Percentiles rank a stretch among this genome's conserved stretches.
phyloP scores from a whole-genome alignment of 1,140 invertebrate genomes.

The Uloborus diversus region DNA sequence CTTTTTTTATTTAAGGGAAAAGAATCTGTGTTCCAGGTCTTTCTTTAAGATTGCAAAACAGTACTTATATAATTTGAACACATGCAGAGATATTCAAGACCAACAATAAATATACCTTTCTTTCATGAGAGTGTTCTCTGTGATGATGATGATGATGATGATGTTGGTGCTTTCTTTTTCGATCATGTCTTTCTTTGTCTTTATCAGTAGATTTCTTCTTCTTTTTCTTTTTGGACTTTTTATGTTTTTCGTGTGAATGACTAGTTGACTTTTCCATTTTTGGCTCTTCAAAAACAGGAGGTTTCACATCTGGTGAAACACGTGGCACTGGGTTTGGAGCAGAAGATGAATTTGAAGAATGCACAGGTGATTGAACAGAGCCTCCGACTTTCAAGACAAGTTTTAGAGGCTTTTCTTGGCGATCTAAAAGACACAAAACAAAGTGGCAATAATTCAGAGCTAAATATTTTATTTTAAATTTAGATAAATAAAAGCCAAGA shows the following conservation, averaged over 20 bases:
- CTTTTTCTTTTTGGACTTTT: constrained; percentile 72
- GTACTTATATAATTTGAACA: too few species aligned
- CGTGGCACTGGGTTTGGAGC: constrained; percentile 28
- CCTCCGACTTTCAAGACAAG: constrained; percentile 84
- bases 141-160: constrained; percentile 66
- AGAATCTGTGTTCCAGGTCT: too few species aligned
- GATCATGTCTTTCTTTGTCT: constrained; percentile 73
- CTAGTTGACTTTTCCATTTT: constrained; percentile 20
- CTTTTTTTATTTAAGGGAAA: too few species aligned
- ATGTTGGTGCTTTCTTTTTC: constrained; percentile 75
- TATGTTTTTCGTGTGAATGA: constrained; percentile 57
- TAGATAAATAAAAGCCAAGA: too few species aligned
- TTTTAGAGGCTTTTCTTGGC: constrained; percentile 71
- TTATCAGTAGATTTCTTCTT: constrained; percentile 78
- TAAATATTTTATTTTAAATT: too few species aligned
- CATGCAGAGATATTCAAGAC: too few species aligned
- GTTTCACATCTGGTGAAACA: constrained; percentile 11
- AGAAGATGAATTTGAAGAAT: constrained; percentile 11
- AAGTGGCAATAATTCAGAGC: neutral
- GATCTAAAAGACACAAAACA: constrained; percentile 25
- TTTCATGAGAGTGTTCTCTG: constrained; percentile 71
- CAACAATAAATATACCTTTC: constrained; percentile 71
- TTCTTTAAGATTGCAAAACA: too few species aligned
- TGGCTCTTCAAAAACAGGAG: neutral
- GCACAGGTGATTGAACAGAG: constrained; percentile 44